Percentiles rank a stretch among this genome's conserved stretches.
Conservation (phyloP, 1,140 invertebrate species). For the Bombus waltoni region DNA sequence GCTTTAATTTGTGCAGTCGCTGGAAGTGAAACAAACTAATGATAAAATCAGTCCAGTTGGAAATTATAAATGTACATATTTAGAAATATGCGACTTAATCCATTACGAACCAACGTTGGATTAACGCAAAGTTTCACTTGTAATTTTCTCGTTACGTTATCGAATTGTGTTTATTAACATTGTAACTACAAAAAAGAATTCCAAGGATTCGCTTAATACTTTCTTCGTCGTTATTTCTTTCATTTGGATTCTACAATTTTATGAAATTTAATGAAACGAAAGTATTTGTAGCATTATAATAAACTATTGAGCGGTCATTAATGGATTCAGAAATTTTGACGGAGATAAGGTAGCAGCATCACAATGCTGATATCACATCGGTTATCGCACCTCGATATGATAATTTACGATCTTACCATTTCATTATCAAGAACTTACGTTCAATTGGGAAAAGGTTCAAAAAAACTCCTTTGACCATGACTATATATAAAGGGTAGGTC, state of each 20-base stretch:
- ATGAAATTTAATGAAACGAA: not conserved
- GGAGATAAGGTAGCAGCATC: not conserved
- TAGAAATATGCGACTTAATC: no score
- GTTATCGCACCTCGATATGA: no score
- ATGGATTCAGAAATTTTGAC: not conserved
- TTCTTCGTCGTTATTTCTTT: not conserved
- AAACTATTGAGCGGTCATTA: not conserved
- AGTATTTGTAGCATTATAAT: not conserved
- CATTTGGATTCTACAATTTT: not conserved
- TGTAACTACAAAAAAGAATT: not conserved
- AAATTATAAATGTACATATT: no score
- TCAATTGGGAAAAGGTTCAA: not conserved
- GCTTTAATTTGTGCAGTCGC: no score
- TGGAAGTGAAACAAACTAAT: no score
- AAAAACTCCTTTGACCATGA: not conserved
- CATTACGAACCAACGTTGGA: no score
- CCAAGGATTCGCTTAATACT: not conserved
- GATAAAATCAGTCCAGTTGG: no score
- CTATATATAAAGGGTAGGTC: no score
- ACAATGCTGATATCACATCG: not conserved
- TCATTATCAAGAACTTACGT: not conserved
- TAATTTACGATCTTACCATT: no score
- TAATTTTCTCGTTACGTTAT: not conserved
- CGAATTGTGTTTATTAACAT: not conserved
- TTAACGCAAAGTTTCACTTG: no score